Evolutionary conservation across 2,797 vertebrate species (phyloP), one percentile per base, ranked within the genome.

Genomic region (Microcaecilia unicolor): DNA sequence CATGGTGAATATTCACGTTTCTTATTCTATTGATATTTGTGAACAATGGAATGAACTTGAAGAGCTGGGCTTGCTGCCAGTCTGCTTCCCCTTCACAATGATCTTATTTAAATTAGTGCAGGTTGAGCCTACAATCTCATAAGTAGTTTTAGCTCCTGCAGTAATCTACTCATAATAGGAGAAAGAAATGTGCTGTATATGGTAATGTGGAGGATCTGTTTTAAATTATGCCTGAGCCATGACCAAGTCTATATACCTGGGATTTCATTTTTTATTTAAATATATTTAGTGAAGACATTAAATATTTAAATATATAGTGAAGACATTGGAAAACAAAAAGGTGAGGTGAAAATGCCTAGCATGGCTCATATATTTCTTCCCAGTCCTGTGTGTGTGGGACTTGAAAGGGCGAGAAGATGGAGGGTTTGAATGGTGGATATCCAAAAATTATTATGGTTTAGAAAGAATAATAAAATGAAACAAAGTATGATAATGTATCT

Each of bases 371-470:
- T n/a, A n/a, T n/a, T n/a, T n/a, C n/a, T n/a, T n/a, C n/a, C n/a
- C n/a, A n/a, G n/a, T n/a, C n/a, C n/a, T n/a, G n/a, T n/a, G n/a
- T n/a, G n/a, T n/a, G n/a, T n/a, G n/a, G n/a, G n/a, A n/a, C n/a
- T n/a, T n/a, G n/a, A n/a, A n/a, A n/a, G n/a, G n/a, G n/a, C n/a
- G n/a, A n/a, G n/a, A n/a, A n/a, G n/a, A n/a, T n/a, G n/a, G n/a
- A n/a, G n/a, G n/a, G n/a, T n/a, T n/a, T n/a, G n/a, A 60, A 51
- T 48, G 69, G 41, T 60, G 70, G 57, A 68, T 41, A 62, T 64
- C 47, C 58, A 65, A 65, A 59, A 63, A 49, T 58, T 61, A 42
- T 48, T 56, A 64, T 63, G 65, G 25, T 55, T 66, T 68, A 74
- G 70, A 69, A n/a, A n/a, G n/a, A n/a, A n/a, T n/a, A n/a, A n/a